A percentile compares a stretch with the other conserved stretches of the same genome.
These are phyloP conservation scores for Panthera uncia DNA, from an alignment of 2,113 vertebrate genomes.

Conservation along the genomic window DNA sequence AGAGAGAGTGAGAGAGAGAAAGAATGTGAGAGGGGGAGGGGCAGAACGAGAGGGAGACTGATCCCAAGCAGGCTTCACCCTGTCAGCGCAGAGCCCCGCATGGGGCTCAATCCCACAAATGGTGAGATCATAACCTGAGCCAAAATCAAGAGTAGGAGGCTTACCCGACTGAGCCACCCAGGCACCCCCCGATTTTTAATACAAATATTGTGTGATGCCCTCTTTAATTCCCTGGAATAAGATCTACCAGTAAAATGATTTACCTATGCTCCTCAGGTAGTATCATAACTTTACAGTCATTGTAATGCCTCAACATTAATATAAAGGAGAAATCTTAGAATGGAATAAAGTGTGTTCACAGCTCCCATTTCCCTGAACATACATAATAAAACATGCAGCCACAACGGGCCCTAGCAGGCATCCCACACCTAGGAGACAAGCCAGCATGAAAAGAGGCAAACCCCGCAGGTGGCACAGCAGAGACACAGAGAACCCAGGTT, in stretches of 20 bases:
- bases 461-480: background rate
- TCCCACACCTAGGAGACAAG: rapidly evolving
- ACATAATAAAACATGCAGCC: too few species aligned
- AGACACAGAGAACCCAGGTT: background rate
- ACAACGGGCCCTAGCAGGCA: background rate
- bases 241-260: background rate
- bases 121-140: background rate
- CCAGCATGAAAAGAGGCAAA: background rate
- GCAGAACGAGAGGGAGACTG: too few species aligned
- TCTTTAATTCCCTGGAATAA: background rate
- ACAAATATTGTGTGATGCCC: background rate
- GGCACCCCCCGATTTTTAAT: background rate
- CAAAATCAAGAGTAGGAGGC: background rate
- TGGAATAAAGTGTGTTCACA: background rate
- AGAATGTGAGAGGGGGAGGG: too few species aligned
- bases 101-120: background rate
- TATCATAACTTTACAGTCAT: background rate
- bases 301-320: background rate
- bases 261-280: background rate
- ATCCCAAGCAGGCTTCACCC: too few species aligned
- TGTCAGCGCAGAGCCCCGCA: too few species aligned
- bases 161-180: background rate
- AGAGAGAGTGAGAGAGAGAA: too few species aligned
- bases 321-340: background rate
- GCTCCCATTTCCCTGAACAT: background rate